Conservation (phyloP, 2,797 vertebrate genomes). For the Eulemur mongoz region DNA sequence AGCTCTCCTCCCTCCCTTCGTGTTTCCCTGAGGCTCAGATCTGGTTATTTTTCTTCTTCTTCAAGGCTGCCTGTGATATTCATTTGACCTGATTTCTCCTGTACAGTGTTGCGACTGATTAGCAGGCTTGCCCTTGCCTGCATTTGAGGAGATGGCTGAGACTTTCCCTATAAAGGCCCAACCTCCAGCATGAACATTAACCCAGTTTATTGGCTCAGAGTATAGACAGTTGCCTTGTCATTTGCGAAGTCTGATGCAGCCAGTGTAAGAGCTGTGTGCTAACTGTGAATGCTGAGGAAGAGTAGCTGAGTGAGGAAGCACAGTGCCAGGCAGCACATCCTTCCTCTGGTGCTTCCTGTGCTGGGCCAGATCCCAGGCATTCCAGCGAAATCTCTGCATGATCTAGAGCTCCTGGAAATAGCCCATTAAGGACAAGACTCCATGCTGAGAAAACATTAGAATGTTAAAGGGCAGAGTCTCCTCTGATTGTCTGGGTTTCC, state of each 20-base stretch:
- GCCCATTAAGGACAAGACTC: background rate
- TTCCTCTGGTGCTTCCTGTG: background rate
- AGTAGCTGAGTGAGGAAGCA: background rate
- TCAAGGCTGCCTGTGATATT: conserved; percentile 28
- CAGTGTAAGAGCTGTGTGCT: background rate
- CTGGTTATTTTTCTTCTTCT: conserved; percentile 45
- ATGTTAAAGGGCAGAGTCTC: background rate
- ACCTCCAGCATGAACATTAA: background rate
- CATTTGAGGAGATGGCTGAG: background rate
- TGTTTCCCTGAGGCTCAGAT: background rate
- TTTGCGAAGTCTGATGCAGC: background rate
- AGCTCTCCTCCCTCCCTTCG: background rate
- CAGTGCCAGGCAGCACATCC: background rate
- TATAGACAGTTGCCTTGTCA: background rate
- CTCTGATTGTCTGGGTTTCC: background rate
- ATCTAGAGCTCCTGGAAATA: background rate
- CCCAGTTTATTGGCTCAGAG: background rate
- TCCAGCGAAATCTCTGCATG: background rate
- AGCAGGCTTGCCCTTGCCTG: background rate
- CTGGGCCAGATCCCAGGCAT: background rate
- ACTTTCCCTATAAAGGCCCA: background rate
- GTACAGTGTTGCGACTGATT: background rate
- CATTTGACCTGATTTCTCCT: conserved; percentile 53
- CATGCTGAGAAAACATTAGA: background rate
- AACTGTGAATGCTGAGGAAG: background rate